Conservation (phyloP, 1,140 invertebrate species). For the Drosophila malerkotliana region DNA sequence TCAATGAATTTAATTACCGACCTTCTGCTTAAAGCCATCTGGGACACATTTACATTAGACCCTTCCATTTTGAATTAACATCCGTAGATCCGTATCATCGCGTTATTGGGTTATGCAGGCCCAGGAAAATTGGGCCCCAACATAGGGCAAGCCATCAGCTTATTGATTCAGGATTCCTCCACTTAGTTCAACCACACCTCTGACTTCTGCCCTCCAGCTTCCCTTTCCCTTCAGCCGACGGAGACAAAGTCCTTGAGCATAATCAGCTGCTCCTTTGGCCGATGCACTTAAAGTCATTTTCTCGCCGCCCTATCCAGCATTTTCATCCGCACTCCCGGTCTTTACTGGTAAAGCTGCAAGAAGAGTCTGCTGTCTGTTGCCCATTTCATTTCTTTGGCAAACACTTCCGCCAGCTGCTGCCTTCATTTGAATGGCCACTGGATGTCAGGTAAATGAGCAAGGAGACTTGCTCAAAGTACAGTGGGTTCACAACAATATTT, state of each 20-base stretch:
- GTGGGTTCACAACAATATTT: neutral
- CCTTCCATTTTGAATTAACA: neutral
- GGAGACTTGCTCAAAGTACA: neutral
- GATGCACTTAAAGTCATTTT: constrained; percentile 75
- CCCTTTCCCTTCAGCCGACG: neutral
- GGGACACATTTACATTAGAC: neutral
- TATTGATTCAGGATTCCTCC: constrained; percentile 62
- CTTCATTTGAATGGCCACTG: constrained; percentile 54
- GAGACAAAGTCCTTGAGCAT: constrained; percentile 65
- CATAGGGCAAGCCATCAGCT: constrained; percentile 45
- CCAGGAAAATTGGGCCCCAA: constrained; percentile 5
- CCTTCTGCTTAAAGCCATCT: neutral
- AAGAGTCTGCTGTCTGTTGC: constrained; percentile 32
- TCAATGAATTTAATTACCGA: no score
- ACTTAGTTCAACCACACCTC: neutral
- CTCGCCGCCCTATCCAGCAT: constrained; percentile 24
- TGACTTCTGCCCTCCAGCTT: neutral
- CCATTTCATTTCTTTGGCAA: constrained; percentile 70
- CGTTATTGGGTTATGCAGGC: constrained; percentile 29
- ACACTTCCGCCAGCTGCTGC: constrained; percentile 65
- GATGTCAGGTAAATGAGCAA: neutral
- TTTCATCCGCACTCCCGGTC: neutral
- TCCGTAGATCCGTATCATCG: constrained; percentile 3
- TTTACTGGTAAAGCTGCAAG: neutral
- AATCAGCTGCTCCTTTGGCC: constrained; percentile 57